Base-by-base conservation (phyloP, 2,888 invertebrate genomes). In the Mermis nigrescens region DNA sequence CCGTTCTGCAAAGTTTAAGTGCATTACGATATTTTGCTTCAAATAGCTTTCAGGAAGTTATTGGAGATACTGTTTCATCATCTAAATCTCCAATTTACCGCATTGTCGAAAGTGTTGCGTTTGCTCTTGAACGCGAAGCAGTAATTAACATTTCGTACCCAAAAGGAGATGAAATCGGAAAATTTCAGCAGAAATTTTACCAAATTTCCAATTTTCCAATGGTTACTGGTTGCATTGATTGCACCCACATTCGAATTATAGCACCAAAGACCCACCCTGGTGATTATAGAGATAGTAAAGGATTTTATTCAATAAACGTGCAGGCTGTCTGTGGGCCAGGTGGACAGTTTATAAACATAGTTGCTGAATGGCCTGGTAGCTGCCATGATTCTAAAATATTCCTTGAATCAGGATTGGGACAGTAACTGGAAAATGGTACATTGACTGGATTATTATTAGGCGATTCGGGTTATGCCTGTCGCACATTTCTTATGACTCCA, bases 301-400 rank as follows among this genome's bases (percentile, higher is more conserved):
- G 55, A 1, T 64, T 46, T 52, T 65, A 66, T 57, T 64, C 67
- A 0, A 62, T 67, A 1, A 68, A 66, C 48, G 55, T 62, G 2
- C 66, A 66, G 59, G 62, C 64, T 3, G 61, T 66, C 2, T 51
- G 38, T 29, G 58, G 64, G 28, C 38, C n/a, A 7, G 57, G 62
- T 1, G 55, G 51, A 2, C n/a, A 48, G 26, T 62, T 66, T 31
- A 31, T 38, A 0, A 64, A 64, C 55, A 54, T 63, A 26, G 60
- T 60, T 19, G 65, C 59, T 7, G 60, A 64, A 52, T 67, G 63
- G 63, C 65, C 66, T 0, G 67, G 66, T 1, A 54, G 61, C 24
- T 60, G 61, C 1, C 64, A 66, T 59, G 66, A 67, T 29, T 46
- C 55, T 24, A 61, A 63, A 38, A 62, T 67, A 2, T 64, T 64